phyloP scores from a whole-genome alignment of 37 sponge, comb jelly and placozoan species.

The Aplysina aerophoba region DNA sequence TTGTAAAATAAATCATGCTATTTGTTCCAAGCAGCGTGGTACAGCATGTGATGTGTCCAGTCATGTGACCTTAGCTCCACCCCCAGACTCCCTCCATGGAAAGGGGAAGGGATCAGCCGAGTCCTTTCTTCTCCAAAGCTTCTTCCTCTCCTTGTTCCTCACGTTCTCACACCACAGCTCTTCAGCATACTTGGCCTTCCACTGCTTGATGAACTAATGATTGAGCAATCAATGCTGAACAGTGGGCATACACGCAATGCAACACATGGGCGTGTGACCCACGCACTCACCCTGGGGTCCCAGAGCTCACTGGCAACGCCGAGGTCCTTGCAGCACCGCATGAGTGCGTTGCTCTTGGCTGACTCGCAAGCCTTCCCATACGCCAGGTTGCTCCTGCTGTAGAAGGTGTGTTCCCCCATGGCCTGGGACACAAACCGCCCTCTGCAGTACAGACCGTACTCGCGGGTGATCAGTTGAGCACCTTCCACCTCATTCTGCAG shows the following conservation, averaged over 20 bases:
- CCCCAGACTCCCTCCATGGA: constrained; percentile 72
- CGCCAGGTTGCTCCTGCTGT: constrained; percentile 55
- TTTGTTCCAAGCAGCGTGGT: no score
- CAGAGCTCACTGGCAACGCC: constrained; percentile 90
- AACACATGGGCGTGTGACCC: background rate
- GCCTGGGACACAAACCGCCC: constrained; percentile 85
- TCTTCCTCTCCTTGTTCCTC: constrained; percentile 83
- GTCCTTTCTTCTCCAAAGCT: constrained; percentile 75
- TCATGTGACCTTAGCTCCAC: no score
- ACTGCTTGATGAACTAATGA: constrained; percentile 64
- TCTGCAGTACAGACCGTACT: constrained; percentile 82
- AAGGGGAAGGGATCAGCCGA: constrained; percentile 64
- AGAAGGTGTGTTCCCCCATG: constrained; percentile 83
- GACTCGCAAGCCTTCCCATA: constrained; percentile 91
- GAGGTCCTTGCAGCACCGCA: constrained; percentile 91
- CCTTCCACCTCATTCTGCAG: constrained; percentile 67
- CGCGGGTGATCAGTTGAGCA: constrained; percentile 80
- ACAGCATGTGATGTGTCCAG: no score
- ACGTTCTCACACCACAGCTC: constrained; percentile 93
- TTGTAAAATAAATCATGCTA: no score
- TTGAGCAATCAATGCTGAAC: background rate
- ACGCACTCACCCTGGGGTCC: constrained; percentile 81
- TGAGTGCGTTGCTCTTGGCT: constrained; percentile 89
- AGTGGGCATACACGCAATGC: background rate
- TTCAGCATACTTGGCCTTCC: constrained; percentile 73